Evolutionary conservation across 2,797 vertebrate genomes (phyloP).

Genomic region (Sebastes cheni): DNA sequence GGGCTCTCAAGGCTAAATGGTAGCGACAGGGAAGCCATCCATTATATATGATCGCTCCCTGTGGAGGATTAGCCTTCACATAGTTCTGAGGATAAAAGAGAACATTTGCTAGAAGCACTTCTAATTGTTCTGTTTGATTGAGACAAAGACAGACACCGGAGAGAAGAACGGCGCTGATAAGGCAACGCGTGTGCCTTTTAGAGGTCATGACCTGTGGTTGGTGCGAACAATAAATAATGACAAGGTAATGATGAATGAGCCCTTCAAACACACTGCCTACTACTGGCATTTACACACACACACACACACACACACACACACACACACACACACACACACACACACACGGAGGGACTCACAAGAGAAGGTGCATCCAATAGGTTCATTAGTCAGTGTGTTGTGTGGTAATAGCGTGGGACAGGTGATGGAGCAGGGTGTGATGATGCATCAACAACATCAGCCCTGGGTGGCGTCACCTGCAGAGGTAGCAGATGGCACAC

Average conservation of each 20-base stretch:
- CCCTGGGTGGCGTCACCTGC: constrained; percentile 81
- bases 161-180: constrained; percentile 22
- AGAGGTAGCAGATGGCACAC: constrained; percentile 84
- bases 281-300: constrained; percentile 10
- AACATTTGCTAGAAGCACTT: constrained; percentile 52
- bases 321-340: neutral
- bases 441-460: constrained; percentile 85
- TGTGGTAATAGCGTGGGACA: constrained; percentile 77
- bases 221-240: constrained; percentile 53
- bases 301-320: neutral
- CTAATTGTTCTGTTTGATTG: constrained; percentile 72
- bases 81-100: constrained; percentile 59
- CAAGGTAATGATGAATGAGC: constrained; percentile 50
- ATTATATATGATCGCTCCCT: constrained; percentile 76
- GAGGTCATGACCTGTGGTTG: constrained; percentile 53
- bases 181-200: constrained; percentile 47
- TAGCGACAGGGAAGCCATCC: constrained; percentile 70
- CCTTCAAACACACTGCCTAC: constrained; percentile 13
- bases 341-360: neutral
- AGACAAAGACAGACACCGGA: constrained; percentile 48
- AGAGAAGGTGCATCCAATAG: constrained; percentile 53
- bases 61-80: constrained; percentile 57
- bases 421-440: constrained; percentile 84
- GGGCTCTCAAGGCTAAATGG: constrained; percentile 71
- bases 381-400: constrained; percentile 75